Evolutionary conservation across 1,140 invertebrate genomes (phyloP).

Genomic region (Chrysomallon squamiferum): DNA sequence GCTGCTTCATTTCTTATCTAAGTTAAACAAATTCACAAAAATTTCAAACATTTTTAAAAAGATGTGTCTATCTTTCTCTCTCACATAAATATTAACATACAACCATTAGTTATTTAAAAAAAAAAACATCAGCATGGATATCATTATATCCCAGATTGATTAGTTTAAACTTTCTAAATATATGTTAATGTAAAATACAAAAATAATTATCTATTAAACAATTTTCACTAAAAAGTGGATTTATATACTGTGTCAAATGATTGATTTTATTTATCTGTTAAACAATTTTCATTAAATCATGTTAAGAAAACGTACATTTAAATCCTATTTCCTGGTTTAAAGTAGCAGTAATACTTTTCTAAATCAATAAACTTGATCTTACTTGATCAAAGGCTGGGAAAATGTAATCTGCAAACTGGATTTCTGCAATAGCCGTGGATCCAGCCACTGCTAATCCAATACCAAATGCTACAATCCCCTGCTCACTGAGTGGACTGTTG

Average conservation of each 20-base stretch:
- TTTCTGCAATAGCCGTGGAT: conserved; percentile 94
- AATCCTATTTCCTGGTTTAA: too few relatives aligned
- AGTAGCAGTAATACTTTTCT: too few relatives aligned
- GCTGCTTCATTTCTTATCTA: conserved; percentile 81
- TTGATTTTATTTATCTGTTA: too few relatives aligned
- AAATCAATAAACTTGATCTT: conserved; percentile 12
- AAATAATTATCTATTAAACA: too few relatives aligned
- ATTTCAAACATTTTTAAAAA: neutral
- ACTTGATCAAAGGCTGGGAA: conserved; percentile 99
- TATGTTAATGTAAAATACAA: too few relatives aligned
- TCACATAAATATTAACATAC: too few relatives aligned
- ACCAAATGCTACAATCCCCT: conserved; percentile 97
- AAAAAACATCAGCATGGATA: neutral
- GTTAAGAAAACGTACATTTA: too few relatives aligned
- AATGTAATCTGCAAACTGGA: conserved; percentile 99
- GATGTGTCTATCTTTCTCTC: neutral
- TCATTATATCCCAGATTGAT: too few relatives aligned
- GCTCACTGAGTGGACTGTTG: conserved; percentile 97
- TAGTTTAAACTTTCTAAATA: too few relatives aligned
- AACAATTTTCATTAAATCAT: too few relatives aligned
- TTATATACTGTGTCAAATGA: too few relatives aligned
- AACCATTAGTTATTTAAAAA: neutral
- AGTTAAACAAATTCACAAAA: conserved; percentile 7
- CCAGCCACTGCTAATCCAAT: conserved; percentile 91
- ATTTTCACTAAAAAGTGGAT: too few relatives aligned